Conservation (phyloP, 2,888 invertebrate genomes). For the Troides oblongomaculatus region DNA sequence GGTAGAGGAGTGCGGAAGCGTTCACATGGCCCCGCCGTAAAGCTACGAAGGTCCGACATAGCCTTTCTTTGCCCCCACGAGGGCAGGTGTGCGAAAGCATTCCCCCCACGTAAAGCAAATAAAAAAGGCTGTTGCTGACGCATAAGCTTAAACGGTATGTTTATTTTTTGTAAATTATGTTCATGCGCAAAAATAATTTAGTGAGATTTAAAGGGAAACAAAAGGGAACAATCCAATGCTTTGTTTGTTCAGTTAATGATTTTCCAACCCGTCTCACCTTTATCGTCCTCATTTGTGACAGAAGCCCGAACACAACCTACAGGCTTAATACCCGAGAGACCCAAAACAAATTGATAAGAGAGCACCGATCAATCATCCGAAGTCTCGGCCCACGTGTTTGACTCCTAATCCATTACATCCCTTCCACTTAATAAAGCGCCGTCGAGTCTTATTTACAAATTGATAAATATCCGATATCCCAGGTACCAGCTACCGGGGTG, state of each 20-base stretch:
- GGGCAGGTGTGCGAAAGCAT: no score
- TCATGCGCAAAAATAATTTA: background rate
- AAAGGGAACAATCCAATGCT: background rate
- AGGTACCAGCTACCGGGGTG: slow-evolving; percentile 53
- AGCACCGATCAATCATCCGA: slow-evolving; percentile 53
- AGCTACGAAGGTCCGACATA: no score
- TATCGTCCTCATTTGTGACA: slow-evolving; percentile 32
- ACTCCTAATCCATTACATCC: slow-evolving; percentile 61
- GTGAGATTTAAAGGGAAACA: background rate
- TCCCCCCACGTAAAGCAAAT: no score
- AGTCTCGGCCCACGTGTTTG: slow-evolving; percentile 50
- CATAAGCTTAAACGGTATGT: background rate
- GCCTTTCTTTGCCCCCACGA: no score
- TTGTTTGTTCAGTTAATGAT: slow-evolving; percentile 14
- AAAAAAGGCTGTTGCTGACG: background rate
- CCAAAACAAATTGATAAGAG: slow-evolving; percentile 43
- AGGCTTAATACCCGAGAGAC: slow-evolving; percentile 36
- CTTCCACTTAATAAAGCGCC: slow-evolving; percentile 63
- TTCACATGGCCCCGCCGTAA: no score
- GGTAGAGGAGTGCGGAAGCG: no score
- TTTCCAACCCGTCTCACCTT: slow-evolving; percentile 14
- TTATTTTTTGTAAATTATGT: background rate
- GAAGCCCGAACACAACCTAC: slow-evolving; percentile 34
- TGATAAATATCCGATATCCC: slow-evolving; percentile 54
- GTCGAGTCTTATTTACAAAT: slow-evolving; percentile 64